Conservation (phyloP, 2,888 invertebrate species). For the Dioctria rufipes region DNA sequence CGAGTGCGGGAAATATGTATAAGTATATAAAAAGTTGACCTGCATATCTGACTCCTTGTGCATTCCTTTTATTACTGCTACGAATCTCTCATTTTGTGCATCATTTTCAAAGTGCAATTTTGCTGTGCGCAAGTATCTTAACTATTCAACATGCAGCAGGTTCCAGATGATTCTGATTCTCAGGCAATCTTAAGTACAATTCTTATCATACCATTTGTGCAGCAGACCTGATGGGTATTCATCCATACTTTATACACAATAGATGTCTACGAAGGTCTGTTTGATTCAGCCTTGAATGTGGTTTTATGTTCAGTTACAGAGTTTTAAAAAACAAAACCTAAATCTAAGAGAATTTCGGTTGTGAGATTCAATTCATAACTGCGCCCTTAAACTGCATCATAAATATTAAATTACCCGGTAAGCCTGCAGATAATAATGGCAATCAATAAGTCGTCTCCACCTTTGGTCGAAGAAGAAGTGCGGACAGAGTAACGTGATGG, state of each 20-base stretch:
- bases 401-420: slow-evolving; percentile 36
- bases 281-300: slow-evolving; percentile 12
- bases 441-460: slow-evolving; percentile 25
- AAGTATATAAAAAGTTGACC: slow-evolving; percentile 28
- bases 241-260: slow-evolving; percentile 1
- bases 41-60: slow-evolving; percentile 14
- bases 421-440: slow-evolving; percentile 22
- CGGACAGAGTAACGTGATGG: neutral
- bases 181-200: neutral
- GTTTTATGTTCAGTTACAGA: neutral
- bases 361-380: slow-evolving; percentile 4
- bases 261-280: neutral
- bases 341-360: slow-evolving; percentile 11
- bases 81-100: neutral
- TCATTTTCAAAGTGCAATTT: slow-evolving; percentile 2
- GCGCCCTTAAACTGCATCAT: slow-evolving; percentile 9
- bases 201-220: neutral
- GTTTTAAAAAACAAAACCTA: slow-evolving; percentile 7
- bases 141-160: neutral
- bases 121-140: slow-evolving; percentile 7
- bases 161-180: slow-evolving; percentile 13
- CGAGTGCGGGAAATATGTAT: neutral
- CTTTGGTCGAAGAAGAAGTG: slow-evolving; percentile 10
- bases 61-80: slow-evolving; percentile 14
- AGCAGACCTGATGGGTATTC: neutral